Evolutionary conservation across 2,797 vertebrate genomes (phyloP), one percentile per base, ranked within the genome.

Genomic region (Rhyacichthys aspro): DNA sequence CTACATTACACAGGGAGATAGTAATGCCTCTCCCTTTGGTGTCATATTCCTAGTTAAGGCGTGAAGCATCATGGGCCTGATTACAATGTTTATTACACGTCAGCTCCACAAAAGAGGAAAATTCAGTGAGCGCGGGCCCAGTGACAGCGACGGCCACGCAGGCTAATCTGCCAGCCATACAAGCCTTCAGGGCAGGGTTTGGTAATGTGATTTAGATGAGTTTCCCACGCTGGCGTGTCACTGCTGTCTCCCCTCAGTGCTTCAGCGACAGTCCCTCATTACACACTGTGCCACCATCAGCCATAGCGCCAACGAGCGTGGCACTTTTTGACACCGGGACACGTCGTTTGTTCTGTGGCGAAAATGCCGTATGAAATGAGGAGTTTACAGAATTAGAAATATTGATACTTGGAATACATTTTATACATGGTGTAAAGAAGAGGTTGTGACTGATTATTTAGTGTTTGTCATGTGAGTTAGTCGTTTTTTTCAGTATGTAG

Each of bases 141-240:
- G 70, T 56, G 55, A 60, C 63, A 60, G 78, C 34, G 23, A 63
- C 81, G 83, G 68, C 60, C 76, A 66, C 63, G 73, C 83, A 66
- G 83, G 83, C 78, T 88, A 88, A 88, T 91, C 82, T 86, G 67
- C 78, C 83, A 86, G 73, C 78, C 82, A 77, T 81, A 81, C 80
- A 52, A 79, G 84, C 64, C 80, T 85, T 76, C 78, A n/a, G 87
- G 81, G 76, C 80, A 79, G 72, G 71, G 62, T 72, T 85, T 84
- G 72, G 86, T 91, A 91, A 92, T 91, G 87, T 89, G 85, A 90
- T 92, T 92, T 91, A 90, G 86, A 91, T 90, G 85, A 89, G 86
- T 89, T 91, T 91, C 86, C 77, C 81, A 80, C 67, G 67, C 82
- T 67, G 79, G 72, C 49, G 78, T 88, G 86, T 89, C 87, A 87